These are phyloP conservation scores for Dione vanillae DNA, from an alignment of 2,888 invertebrate species.

Conservation along the genomic window DNA sequence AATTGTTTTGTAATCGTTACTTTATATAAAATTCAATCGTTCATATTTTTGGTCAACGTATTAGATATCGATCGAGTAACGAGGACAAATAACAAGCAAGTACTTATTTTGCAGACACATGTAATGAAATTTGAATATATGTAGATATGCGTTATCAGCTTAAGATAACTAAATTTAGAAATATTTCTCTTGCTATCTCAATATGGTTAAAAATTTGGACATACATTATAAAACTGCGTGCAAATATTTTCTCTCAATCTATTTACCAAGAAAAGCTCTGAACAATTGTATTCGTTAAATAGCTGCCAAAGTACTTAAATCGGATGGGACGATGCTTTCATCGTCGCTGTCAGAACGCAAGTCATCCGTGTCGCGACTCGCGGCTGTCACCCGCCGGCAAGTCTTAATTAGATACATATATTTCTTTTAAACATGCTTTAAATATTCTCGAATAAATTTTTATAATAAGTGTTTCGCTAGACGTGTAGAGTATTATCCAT, in stretches of 20 bases:
- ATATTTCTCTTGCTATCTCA: background rate
- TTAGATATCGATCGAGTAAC: background rate
- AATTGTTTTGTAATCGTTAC: constrained; percentile 6
- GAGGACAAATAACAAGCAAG: background rate
- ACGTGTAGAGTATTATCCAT: background rate
- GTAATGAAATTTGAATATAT: background rate
- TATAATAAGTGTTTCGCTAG: background rate
- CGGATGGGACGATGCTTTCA: constrained; percentile 11
- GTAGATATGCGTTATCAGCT: background rate
- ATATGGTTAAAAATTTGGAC: background rate
- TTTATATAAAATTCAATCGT: background rate
- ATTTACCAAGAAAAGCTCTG: background rate
- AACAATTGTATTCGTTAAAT: background rate
- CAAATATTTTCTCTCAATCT: too few species aligned
- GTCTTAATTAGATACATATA: constrained; percentile 30
- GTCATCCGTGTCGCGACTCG: constrained; percentile 26
- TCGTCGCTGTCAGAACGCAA: constrained; percentile 12
- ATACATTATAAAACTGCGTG: too few species aligned
- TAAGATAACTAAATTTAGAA: background rate
- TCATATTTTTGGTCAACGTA: background rate
- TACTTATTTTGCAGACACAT: background rate
- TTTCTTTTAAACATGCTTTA: background rate
- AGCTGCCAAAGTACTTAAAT: background rate
- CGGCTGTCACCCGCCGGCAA: constrained; percentile 23
- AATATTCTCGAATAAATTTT: background rate